Base-by-base conservation (phyloP, 2,113 vertebrate genomes). In the Channa argus region DNA sequence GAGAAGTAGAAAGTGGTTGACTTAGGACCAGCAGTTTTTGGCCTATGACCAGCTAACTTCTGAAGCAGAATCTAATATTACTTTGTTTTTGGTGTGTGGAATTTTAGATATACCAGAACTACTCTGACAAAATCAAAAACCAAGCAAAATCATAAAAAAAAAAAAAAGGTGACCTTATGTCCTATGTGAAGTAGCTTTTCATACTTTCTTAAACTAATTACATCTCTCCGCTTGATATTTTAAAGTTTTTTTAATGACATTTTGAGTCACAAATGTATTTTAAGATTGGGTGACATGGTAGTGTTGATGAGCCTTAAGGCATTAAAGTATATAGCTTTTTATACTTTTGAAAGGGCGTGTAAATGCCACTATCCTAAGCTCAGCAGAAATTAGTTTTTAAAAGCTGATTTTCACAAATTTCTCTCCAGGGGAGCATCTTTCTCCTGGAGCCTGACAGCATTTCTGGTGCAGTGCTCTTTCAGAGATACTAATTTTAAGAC, bases 301-400 rank as follows among this genome's bases (percentile, higher is more conserved):
- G 51, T 52, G 43, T 55, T 10, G 43, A 13, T 50, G 36, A 55
- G n/a, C 4, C 6, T 3, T 37, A 0, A 64, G 5, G 2, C 46
- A 54, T 3, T 5, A 3, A 51, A 45, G 8, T 47, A 0, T 47
- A 10, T 38, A 34, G 46, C 6, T 13, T 46, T 55, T 5, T 24
- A 45, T 68, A 11, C 33, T 24, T 5, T 51, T 61, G 6, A 74
- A 74, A 36, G 2, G 65, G 34, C 47, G 11, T 50, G 51, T 38
- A 82, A 79, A 76, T 76, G 68, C 38, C 59, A 69, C 5, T 1
- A 38, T 52, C 43, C 61, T 38, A 4, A 2, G 24, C 13, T 47
- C n/a, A 34, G 1, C 10, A 77, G 14, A 33, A 59, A 59, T 50
- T 4, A 2, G 2, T 44, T 63, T 50, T 59, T 11, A 63, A 62